phyloP scores from a whole-genome alignment of 2,888 invertebrate genomes.

The Liodrosophila aerea region DNA sequence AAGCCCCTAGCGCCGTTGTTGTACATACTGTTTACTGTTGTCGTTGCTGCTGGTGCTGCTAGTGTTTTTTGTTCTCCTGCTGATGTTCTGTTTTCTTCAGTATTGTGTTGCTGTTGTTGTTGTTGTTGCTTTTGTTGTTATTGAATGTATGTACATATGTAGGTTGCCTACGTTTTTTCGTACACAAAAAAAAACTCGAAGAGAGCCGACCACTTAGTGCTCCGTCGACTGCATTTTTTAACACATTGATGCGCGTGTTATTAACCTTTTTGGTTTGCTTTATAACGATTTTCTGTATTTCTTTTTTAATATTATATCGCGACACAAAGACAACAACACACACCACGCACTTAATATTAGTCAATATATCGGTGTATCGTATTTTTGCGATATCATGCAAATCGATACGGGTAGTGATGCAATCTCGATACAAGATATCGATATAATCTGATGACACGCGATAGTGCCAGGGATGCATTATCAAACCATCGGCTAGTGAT shows the following conservation, averaged over 20 bases:
- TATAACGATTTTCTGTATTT: slow-evolving; percentile 50
- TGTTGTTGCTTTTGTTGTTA: slow-evolving; percentile 30
- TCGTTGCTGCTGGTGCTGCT: slow-evolving; percentile 21
- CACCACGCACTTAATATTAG: slow-evolving; percentile 30
- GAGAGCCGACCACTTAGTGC: slow-evolving; percentile 32
- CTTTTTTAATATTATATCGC: slow-evolving; percentile 67
- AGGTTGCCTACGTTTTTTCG: slow-evolving; percentile 38
- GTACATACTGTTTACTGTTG: slow-evolving; percentile 59
- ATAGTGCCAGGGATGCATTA: too few relatives aligned
- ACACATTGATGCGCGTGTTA: slow-evolving; percentile 37
- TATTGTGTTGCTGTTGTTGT: slow-evolving; percentile 36
- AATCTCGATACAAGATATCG: too few relatives aligned
- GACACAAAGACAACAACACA: slow-evolving; percentile 62
- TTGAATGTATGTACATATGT: slow-evolving; percentile 43
- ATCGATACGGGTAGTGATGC: too few relatives aligned
- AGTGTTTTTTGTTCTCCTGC: slow-evolving; percentile 9
- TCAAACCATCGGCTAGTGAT: too few relatives aligned
- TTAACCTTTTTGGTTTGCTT: slow-evolving; percentile 36
- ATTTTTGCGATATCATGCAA: too few relatives aligned
- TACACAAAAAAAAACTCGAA: slow-evolving; percentile 20
- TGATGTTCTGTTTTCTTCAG: slow-evolving; percentile 46
- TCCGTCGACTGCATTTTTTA: slow-evolving; percentile 49
- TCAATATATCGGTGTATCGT: too few relatives aligned
- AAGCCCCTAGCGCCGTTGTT: slow-evolving; percentile 83
- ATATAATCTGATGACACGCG: too few relatives aligned